Evolutionary conservation across 2,888 invertebrate species (phyloP), one percentile per base, ranked within the genome.

Genomic region (Chydorus sphaericus): DNA sequence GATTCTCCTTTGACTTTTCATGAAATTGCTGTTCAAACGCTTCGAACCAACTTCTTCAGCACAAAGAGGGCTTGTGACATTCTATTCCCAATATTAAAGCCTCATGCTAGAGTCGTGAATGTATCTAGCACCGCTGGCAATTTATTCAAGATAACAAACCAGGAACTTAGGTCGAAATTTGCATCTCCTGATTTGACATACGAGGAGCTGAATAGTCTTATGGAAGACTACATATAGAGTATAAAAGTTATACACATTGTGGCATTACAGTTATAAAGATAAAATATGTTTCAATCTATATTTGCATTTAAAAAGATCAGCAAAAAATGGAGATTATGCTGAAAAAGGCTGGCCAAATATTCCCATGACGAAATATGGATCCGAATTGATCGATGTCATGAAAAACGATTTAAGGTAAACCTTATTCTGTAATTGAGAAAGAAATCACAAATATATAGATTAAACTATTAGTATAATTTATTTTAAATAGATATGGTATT

Each of bases 81-180:
- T 1, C 67, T 89, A 8, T 85, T 85, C 68, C 85, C 87, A 1
- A 65, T 88, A 14, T 68, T 89, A 3, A 73, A 75, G 56, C 71
- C 79, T 39, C 77, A 83, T 63, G 83, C 83, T 0, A 76, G 82
- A 64, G 85, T 88, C 10, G 80, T 86, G 0, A 84, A 86, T 63
- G 71, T 88, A 0, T 84, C 85, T 0, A 85, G 85, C 60, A 76
- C 78, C 5, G 74, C 75, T 14, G 85, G 84, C 1, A 75, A 79
- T 54, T 67, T 83, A 39, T 71, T 74, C 1, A 72, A 73, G 3
- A 79, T 85, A 60, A 77, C 79, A 50, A 76, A 76, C 52, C 71
- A 75, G 62, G 69, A 70, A 8, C 69, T 82, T 10, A 74, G 75
- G 60, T 69, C 68, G 49, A 75, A 73, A 66, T 74, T 85, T 3